These are phyloP conservation scores for Scaptomyza montana DNA, from an alignment of 1,140 invertebrate species.

Conservation along the genomic window DNA sequence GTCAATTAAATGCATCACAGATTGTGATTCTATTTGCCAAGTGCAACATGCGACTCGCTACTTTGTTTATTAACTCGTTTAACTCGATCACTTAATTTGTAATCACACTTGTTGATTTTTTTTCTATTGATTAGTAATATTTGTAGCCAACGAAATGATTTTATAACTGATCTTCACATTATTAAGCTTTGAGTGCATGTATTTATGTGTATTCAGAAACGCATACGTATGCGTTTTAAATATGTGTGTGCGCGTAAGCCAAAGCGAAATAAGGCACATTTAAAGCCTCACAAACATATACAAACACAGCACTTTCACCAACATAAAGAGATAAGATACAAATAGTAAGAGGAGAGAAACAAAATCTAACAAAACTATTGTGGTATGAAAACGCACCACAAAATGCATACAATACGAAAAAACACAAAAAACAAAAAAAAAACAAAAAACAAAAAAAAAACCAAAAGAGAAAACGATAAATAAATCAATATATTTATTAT, in stretches of 20 bases:
- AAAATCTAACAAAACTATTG: conserved; percentile 13
- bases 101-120: conserved; percentile 3
- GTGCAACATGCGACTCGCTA: conserved; percentile 13
- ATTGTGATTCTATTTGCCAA: conserved; percentile 34
- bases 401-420: conserved; percentile 32
- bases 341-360: conserved; percentile 24
- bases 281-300: conserved; percentile 13
- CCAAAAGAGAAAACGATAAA: conserved; percentile 46
- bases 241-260: conserved; percentile 10
- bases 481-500: conserved; percentile 79
- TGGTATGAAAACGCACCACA: conserved; percentile 44
- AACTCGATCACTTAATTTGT: conserved; percentile 28
- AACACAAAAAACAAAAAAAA: conserved; percentile 35
- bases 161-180: conserved; percentile 27
- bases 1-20: conserved; percentile 70
- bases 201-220: not conserved
- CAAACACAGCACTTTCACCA: conserved; percentile 10
- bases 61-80: conserved; percentile 27
- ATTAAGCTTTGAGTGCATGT: conserved; percentile 14
- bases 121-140: conserved; percentile 7
- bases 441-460: conserved; percentile 34
- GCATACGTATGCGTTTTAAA: not conserved
- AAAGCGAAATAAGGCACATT: not conserved
- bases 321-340: conserved; percentile 24
- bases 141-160: conserved; percentile 31